Base-by-base conservation (phyloP, 2,888 invertebrate genomes). In the Bombylius discolor region DNA sequence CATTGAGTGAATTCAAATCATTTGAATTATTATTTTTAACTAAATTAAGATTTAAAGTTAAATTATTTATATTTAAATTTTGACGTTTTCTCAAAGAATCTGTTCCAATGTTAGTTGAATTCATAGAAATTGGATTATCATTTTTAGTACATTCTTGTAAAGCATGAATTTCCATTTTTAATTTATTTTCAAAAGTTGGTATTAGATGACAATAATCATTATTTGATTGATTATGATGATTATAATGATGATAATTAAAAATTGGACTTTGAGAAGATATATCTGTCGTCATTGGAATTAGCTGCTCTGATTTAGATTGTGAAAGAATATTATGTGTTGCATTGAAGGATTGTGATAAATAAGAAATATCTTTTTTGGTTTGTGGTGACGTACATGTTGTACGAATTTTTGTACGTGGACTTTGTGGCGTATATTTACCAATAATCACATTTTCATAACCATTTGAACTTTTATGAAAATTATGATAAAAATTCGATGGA, bases 381-480 rank as follows among this genome's bases (percentile, higher is more conserved):
- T 75, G 75, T 5, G 77, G 77, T 3, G 80, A 62, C 49, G 78
- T 76, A 62, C 79, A 75, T 55, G 77, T 72, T 57, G 79, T 72
- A 72, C 77, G 60, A 72, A 72, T 68, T 75, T 80, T 69, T 67
- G 79, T 66, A 72, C 80, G 64, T 12, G 72, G 73, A 62, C 71
- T 74, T 58, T 72, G 73, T 34, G 73, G 73, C 56, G 72, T 67
- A 61, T 69, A 72, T 55, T 70, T 78, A 33, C 65, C 64, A 32
- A 69, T 66, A 52, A 74, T 70, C 3, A 83, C 77, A 66, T 84
- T 85, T 68, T 85, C 84, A 63, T 84, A 84, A 34, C 70, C 66
- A 14, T 64, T 64, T 11, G 56, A 52, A 31, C 42, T 53, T 52
- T 52, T 51, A 42, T 42, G 11, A 5, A 11, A 11, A 42, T 42